Conservation (phyloP, 2,888 invertebrate species). For the Hyposoter didymator region DNA sequence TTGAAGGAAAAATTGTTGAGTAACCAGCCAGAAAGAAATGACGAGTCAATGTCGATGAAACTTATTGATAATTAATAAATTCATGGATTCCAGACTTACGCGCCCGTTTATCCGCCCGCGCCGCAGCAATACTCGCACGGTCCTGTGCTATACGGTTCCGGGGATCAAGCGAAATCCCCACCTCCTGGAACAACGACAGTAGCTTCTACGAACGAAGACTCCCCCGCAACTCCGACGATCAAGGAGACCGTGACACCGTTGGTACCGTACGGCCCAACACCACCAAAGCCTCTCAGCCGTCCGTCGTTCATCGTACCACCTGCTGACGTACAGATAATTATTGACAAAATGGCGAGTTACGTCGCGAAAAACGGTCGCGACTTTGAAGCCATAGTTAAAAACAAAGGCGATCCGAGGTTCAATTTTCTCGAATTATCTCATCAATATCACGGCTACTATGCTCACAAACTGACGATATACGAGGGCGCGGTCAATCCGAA, state of each 20-base stretch:
- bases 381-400: slow-evolving; percentile 94
- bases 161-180: slow-evolving; percentile 77
- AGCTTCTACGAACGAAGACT: slow-evolving; percentile 62
- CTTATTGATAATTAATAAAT: neutral
- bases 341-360: slow-evolving; percentile 98
- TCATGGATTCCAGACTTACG: slow-evolving; percentile 72
- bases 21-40: neutral
- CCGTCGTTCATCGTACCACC: slow-evolving; percentile 88
- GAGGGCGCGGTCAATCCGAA: slow-evolving; percentile 81
- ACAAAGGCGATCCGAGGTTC: slow-evolving; percentile 94
- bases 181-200: slow-evolving; percentile 63
- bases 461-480: slow-evolving; percentile 87
- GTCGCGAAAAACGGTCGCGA: slow-evolving; percentile 97
- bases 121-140: slow-evolving; percentile 83
- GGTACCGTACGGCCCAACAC: slow-evolving; percentile 81
- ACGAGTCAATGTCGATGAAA: neutral
- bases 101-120: slow-evolving; percentile 74
- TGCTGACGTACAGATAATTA: slow-evolving; percentile 92
- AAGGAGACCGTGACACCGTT: slow-evolving; percentile 76
- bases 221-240: slow-evolving; percentile 33
- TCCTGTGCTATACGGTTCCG: slow-evolving; percentile 80
- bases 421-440: slow-evolving; percentile 93
- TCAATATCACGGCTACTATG: slow-evolving; percentile 93
- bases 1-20: slow-evolving; percentile 7
- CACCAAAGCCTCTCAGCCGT: slow-evolving; percentile 83